A percentile compares a stretch with the other conserved stretches of the same genome.
phyloP scores from a whole-genome alignment of 1,140 invertebrate genomes.

The Plodia interpunctella region DNA sequence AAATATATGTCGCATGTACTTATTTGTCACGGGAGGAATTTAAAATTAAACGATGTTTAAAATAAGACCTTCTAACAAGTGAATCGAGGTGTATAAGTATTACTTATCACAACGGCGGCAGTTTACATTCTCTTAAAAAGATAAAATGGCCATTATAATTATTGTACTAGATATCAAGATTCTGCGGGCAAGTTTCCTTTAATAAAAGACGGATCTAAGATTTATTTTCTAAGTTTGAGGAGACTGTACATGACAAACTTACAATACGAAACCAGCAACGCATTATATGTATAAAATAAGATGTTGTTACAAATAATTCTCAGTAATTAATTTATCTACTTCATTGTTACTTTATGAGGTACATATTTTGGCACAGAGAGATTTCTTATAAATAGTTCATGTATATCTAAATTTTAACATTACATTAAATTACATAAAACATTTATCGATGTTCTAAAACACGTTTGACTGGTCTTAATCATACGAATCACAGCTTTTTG shows the following conservation, averaged over 20 bases:
- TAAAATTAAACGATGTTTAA: conserved; percentile 12
- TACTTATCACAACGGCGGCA: conserved; percentile 58
- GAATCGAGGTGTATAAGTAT: conserved; percentile 23
- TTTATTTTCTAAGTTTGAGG: background rate
- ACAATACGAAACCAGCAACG: background rate
- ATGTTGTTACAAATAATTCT: conserved; percentile 46
- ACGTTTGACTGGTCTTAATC: conserved; percentile 75
- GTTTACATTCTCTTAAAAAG: conserved; percentile 36
- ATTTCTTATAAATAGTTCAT: conserved; percentile 70
- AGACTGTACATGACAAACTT: background rate
- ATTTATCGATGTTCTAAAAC: conserved; percentile 77
- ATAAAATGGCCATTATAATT: conserved; percentile 14
- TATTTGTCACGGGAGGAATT: background rate
- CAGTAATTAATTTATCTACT: conserved; percentile 69
- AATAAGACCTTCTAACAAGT: conserved; percentile 9
- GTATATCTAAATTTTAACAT: conserved; percentile 54
- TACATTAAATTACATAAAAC: conserved; percentile 68
- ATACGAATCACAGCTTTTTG: conserved; percentile 73
- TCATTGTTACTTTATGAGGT: conserved; percentile 77
- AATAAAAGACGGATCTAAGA: conserved; percentile 9
- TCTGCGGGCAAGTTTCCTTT: conserved; percentile 18
- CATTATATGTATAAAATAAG: background rate
- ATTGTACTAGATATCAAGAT: conserved; percentile 19
- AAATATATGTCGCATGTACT: conserved; percentile 18
- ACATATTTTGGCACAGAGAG: conserved; percentile 79